phyloP scores from a whole-genome alignment of 2,888 invertebrate species.

The Xiphydria camelus region DNA sequence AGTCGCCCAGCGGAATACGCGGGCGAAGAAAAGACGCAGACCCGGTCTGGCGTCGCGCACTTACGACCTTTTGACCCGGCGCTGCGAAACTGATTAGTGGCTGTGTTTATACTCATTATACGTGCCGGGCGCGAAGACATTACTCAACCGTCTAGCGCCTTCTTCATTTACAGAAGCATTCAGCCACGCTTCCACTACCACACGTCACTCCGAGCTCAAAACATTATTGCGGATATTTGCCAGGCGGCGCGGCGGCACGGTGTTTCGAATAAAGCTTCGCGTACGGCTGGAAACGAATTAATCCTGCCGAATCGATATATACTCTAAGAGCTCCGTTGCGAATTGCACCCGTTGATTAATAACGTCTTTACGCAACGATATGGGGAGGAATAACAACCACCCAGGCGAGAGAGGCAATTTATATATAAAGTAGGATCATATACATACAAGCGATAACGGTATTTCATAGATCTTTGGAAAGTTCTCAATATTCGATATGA shows the following conservation, averaged over 20 bases:
- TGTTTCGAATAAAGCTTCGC: neutral
- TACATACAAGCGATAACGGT: no score
- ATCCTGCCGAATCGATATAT: neutral
- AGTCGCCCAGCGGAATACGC: no score
- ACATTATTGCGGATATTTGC: slow-evolving; percentile 11
- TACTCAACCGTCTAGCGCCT: slow-evolving; percentile 26
- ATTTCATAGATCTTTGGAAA: no score
- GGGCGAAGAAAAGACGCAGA: no score
- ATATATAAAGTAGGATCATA: no score
- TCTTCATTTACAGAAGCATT: slow-evolving; percentile 26
- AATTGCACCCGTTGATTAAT: no score
- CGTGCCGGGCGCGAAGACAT: slow-evolving; percentile 19
- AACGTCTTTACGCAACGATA: no score
- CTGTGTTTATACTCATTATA: slow-evolving; percentile 30
- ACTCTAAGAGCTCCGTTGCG: no score
- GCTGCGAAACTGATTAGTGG: slow-evolving; percentile 24
- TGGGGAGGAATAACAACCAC: no score
- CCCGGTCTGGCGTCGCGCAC: no score
- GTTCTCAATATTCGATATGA: no score
- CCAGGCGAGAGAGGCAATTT: no score
- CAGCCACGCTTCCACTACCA: slow-evolving; percentile 9
- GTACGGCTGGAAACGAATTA: neutral
- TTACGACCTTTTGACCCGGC: neutral
- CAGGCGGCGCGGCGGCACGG: neutral
- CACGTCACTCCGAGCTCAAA: neutral